phyloP scores from a whole-genome alignment of 2,113 vertebrate genomes.

The Laterallus jamaicensis region DNA sequence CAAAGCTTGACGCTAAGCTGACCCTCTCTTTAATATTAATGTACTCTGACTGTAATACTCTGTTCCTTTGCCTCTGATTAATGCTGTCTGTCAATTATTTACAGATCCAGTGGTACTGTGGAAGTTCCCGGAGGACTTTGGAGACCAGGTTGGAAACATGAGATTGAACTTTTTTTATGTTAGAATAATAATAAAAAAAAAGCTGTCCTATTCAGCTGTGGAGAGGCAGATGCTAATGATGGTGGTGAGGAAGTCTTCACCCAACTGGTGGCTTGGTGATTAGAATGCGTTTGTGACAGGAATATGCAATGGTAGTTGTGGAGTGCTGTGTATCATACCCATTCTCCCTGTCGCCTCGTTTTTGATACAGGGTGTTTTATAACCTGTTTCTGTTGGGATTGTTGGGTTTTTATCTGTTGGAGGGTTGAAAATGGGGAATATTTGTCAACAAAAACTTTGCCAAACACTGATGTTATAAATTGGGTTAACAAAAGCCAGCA shows the following conservation, averaged over 20 bases:
- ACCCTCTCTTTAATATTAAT: conserved; percentile 71
- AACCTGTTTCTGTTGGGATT: neutral
- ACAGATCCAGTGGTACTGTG: conserved; percentile 98
- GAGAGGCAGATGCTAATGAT: conserved; percentile 84
- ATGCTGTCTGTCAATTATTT: conserved; percentile 97
- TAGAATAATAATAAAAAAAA: conserved; percentile 58
- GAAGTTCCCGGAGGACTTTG: conserved; percentile 99
- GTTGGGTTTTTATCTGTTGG: neutral
- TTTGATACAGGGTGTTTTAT: neutral
- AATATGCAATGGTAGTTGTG: conserved; percentile 66
- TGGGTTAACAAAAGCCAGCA: neutral
- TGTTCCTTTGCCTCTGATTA: conserved; percentile 90
- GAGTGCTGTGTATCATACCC: neutral
- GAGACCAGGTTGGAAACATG: conserved; percentile 97
- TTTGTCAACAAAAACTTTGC: neutral
- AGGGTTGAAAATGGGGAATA: neutral
- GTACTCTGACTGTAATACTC: conserved; percentile 72
- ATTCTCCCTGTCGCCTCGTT: neutral
- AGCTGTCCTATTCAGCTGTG: conserved; percentile 65
- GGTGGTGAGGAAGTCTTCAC: conserved; percentile 80
- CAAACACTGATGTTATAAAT: neutral
- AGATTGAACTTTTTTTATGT: conserved; percentile 78
- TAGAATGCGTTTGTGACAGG: conserved; percentile 81
- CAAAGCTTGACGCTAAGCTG: conserved; percentile 75
- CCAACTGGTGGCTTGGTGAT: conserved; percentile 82